These are phyloP conservation scores for Orthonyx spaldingii DNA, from an alignment of 2,113 vertebrate genomes.

Conservation along the genomic window DNA sequence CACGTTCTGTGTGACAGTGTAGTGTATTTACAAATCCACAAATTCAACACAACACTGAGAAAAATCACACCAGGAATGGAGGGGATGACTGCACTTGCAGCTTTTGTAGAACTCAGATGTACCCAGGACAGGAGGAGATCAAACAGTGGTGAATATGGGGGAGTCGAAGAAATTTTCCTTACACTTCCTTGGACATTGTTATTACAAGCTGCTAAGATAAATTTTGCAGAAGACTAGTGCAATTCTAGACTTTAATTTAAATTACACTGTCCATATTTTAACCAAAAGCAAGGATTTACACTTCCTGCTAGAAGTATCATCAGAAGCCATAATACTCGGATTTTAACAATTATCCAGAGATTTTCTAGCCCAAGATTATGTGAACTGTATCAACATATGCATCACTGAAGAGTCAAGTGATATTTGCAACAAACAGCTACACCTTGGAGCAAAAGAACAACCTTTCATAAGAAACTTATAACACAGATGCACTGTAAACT, in stretches of 20 bases:
- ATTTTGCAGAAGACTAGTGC: background rate
- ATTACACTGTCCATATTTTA: background rate
- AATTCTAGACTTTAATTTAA: background rate
- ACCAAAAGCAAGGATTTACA: background rate
- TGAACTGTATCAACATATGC: fast-evolving
- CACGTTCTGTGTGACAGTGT: background rate
- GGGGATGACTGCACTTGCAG: background rate
- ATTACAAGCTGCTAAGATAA: background rate
- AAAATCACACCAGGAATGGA: background rate
- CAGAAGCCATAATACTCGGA: background rate
- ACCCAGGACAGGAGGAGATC: background rate
- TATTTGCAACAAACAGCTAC: background rate
- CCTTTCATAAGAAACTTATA: background rate
- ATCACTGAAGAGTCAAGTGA: background rate
- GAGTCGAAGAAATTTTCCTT: background rate
- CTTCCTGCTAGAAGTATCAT: background rate
- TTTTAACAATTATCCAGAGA: background rate
- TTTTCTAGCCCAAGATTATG: background rate
- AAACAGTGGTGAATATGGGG: background rate
- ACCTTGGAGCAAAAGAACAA: conserved; percentile 21
- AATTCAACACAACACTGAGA: background rate
- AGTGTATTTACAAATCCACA: background rate
- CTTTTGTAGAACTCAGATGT: background rate
- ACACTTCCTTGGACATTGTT: background rate
- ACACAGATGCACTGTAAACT: conserved; percentile 27